Evolutionary conservation across 1,140 invertebrate genomes (phyloP), one percentile per base, ranked within the genome.

Genomic region (Aphaenogaster floridana): DNA sequence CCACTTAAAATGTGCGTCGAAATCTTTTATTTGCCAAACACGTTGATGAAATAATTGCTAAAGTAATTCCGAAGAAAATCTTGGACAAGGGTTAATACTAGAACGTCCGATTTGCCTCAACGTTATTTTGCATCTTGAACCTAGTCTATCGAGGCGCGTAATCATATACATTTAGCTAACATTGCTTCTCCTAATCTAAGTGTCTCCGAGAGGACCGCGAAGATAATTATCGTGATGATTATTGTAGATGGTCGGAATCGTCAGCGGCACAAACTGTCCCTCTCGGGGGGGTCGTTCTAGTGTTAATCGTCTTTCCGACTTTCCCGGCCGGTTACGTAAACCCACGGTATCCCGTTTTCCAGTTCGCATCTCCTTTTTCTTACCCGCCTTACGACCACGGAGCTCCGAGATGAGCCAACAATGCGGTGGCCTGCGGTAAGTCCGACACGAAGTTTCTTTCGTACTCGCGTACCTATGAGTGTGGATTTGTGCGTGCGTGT

Each of bases 371-470:
- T 69, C 45, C 63, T 42, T 28, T 61, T 15, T 54, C n/a, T 28
- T 17, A 48, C 34, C 45, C 76, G 45, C 36, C 17, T 28, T 52
- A 52, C 66, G 54, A 84, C 59, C 28, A 39, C 21, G 71, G 34
- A 90, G 88, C 89, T 90, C 48, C 88, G 79, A 90, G 39, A 66
- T 21, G 66, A 69, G 63, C 84, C 76, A 87, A 83, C 76, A 87
- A 81, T 77, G 50, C 80, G 80, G 57, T 76, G 54, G 80, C 69
- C 34, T 78, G 64, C 42, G 64, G 80, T 84, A 80, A 83, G 69
- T 83, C 61, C 36, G 42, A 54, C 63, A 83, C 71, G 63, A 89
- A 89, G 68, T 52, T 83, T 78, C 34, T 63, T 89, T 87, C 57
- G 69, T 71, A 61, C 17, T 52, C 36, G 54, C 66, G 77, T 64